Percentiles rank a stretch among this genome's conserved stretches.
Conservation (phyloP, 2,888 invertebrate species). For the Drosophila dives region DNA sequence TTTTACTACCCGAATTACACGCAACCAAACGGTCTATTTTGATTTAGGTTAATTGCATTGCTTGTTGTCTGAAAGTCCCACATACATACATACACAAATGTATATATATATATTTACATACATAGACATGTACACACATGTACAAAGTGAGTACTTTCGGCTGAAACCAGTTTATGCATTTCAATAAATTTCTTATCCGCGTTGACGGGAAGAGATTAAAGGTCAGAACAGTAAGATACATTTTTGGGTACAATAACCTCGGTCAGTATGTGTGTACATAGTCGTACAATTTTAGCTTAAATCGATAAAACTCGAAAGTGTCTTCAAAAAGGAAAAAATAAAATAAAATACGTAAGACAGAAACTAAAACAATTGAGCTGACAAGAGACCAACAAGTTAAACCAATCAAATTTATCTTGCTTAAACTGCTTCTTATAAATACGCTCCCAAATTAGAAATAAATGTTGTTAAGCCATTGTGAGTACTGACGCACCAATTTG, state of each 20-base stretch:
- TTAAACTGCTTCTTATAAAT: background rate
- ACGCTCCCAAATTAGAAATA: background rate
- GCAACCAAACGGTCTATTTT: constrained; percentile 43
- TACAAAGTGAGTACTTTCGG: constrained; percentile 10
- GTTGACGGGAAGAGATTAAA: constrained; percentile 32
- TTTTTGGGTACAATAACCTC: constrained; percentile 33
- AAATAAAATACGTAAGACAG: background rate
- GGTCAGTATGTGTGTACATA: constrained; percentile 5
- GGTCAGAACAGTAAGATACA: constrained; percentile 2
- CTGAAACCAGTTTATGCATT: constrained; percentile 25
- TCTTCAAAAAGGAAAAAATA: background rate
- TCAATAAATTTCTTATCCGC: constrained; percentile 47
- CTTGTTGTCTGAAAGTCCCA: constrained; percentile 37
- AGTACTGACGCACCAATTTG: background rate
- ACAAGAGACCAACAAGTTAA: background rate
- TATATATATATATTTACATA: background rate
- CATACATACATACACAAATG: background rate
- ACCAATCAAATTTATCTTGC: background rate
- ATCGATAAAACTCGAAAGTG: constrained; percentile 48
- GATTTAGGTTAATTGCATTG: constrained; percentile 65
- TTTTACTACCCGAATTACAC: constrained; percentile 43
- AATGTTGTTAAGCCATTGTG: background rate
- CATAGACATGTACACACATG: background rate
- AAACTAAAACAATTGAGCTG: constrained; percentile 2
- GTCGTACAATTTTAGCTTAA: constrained; percentile 43